A percentile compares a stretch with the other conserved stretches of the same genome.
Conservation (phyloP, 2,797 vertebrate species). For the Phrynocephalus forsythii region DNA sequence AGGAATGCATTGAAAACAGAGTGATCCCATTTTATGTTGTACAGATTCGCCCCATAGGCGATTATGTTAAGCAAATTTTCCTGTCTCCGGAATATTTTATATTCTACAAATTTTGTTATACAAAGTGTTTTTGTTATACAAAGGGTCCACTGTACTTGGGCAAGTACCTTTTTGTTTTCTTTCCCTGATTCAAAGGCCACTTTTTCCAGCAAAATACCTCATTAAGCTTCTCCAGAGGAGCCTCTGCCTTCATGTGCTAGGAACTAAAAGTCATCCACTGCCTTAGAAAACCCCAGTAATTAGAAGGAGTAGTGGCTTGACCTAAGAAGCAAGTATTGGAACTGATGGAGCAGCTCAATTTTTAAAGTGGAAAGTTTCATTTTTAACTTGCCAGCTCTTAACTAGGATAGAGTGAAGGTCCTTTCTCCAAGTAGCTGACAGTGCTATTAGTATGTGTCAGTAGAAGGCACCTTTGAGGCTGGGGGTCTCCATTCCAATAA, state of each 20-base stretch:
- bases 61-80: too few species aligned
- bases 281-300: neutral
- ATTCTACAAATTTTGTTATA: too few species aligned
- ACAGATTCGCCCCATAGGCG: too few species aligned
- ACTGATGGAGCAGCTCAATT: neutral
- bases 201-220: neutral
- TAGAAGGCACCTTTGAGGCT: too few species aligned
- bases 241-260: neutral
- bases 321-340: neutral
- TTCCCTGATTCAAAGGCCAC: neutral
- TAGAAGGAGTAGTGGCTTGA: neutral
- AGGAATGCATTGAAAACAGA: too few species aligned
- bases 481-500: neutral
- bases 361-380: neutral
- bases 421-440: neutral
- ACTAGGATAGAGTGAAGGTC: too few species aligned
- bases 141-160: neutral
- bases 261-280: neutral
- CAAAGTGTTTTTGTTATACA: too few species aligned
- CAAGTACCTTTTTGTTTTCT: slow-evolving; percentile 33
- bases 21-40: too few species aligned
- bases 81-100: too few species aligned
- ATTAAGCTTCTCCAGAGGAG: neutral
- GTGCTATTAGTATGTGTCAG: neutral
- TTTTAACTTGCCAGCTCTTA: neutral